These are phyloP conservation scores for Chlorospingus semifuscus DNA, from an alignment of 2,797 vertebrate genomes.

Conservation along the genomic window DNA sequence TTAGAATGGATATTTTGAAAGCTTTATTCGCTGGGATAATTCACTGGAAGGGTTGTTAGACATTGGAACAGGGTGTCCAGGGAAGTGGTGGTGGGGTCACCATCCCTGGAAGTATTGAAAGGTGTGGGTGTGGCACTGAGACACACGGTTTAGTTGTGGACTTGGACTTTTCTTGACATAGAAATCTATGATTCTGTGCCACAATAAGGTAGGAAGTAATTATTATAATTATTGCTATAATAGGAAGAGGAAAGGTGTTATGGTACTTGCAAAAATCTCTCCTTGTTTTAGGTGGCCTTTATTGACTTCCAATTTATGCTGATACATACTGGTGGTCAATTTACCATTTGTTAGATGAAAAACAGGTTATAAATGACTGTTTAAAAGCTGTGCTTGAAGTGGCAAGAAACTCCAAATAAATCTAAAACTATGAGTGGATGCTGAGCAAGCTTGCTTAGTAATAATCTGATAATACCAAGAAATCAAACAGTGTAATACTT, in stretches of 20 bases:
- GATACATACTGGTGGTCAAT: not conserved
- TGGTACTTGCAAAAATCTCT: not conserved
- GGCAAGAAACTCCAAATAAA: not conserved
- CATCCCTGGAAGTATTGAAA: not conserved
- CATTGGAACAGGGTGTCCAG: not conserved
- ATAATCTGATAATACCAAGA: not conserved
- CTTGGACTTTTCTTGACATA: too few species aligned
- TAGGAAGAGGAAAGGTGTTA: not conserved
- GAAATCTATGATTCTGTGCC: not conserved
- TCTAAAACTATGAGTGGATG: not conserved
- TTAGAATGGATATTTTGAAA: not conserved
- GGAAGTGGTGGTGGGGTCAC: not conserved
- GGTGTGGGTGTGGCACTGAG: accelerated
- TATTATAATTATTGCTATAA: not conserved
- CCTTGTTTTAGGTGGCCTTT: not conserved
- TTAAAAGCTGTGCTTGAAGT: not conserved
- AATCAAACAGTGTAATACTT: not conserved
- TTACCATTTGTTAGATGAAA: not conserved
- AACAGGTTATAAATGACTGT: not conserved
- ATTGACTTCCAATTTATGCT: not conserved
- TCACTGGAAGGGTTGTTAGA: not conserved
- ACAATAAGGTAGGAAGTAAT: not conserved
- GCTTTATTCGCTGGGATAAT: not conserved
- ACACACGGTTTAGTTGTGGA: not conserved
- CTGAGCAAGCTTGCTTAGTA: not conserved